A percentile compares a stretch with the other conserved stretches of the same genome.
Evolutionary conservation across 2,113 vertebrate species (phyloP).

Genomic region (Cricetomys ansorgei): DNA sequence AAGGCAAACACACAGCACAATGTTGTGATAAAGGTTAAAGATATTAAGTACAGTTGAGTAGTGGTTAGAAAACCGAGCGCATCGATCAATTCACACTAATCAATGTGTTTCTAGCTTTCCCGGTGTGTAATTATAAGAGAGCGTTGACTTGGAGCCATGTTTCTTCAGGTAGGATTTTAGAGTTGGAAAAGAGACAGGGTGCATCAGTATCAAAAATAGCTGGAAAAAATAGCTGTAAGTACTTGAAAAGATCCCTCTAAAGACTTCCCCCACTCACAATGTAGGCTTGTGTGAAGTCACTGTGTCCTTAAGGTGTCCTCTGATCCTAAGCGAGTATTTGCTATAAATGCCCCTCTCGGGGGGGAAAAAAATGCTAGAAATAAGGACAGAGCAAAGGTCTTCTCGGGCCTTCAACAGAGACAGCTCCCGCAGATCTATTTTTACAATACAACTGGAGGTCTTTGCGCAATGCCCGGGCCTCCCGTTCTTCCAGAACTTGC

Average conservation of each 20-base stretch:
- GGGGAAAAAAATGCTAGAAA: conserved; percentile 3
- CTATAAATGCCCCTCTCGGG: background rate
- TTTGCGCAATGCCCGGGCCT: conserved; percentile 39
- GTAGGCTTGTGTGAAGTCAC: conserved; percentile 2
- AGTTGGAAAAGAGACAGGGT: conserved; percentile 38
- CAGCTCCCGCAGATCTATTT: conserved; percentile 37
- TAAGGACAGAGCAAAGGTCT: conserved; percentile 56
- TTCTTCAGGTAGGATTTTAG: conserved; percentile 19
- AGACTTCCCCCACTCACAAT: background rate
- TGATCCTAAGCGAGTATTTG: background rate
- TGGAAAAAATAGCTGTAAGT: background rate
- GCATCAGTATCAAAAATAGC: conserved; percentile 26
- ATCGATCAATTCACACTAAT: conserved; percentile 42
- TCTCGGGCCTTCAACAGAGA: conserved; percentile 51
- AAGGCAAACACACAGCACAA: background rate
- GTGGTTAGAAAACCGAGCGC: conserved; percentile 28
- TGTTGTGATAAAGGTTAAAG: background rate
- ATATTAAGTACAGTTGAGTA: conserved; percentile 9
- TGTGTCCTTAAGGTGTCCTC: conserved; percentile 57
- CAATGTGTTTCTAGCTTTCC: conserved; percentile 29
- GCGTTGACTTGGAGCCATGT: background rate
- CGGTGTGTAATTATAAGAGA: conserved; percentile 60
- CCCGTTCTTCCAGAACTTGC: background rate
- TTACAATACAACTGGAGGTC: background rate
- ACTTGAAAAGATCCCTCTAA: conserved; percentile 23